Evolutionary conservation across 2,113 vertebrate genomes (phyloP).

Genomic region (Toxostoma redivivum): DNA sequence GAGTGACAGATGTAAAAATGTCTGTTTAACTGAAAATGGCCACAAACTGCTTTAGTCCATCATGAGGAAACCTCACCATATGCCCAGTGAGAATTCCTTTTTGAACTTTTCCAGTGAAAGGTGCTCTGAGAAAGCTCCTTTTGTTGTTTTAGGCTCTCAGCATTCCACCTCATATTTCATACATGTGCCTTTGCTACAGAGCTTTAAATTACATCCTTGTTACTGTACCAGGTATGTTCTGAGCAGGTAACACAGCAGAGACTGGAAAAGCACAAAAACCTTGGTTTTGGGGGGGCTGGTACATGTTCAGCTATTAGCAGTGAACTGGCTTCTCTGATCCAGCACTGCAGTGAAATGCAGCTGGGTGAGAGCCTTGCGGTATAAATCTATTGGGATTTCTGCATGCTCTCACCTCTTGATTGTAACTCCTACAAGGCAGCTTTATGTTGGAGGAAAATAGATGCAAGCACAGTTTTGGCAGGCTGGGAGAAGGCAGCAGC

Average conservation of each 20-base stretch:
- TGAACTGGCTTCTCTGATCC: background rate
- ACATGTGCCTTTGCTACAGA: background rate
- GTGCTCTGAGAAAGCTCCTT: background rate
- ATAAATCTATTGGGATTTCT: background rate
- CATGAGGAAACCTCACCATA: background rate
- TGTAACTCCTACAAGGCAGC: background rate
- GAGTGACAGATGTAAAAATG: background rate
- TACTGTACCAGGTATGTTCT: background rate
- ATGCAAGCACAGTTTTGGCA: background rate
- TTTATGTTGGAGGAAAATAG: background rate
- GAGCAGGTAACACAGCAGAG: background rate
- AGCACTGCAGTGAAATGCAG: background rate
- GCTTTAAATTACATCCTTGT: background rate
- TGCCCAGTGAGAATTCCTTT: background rate
- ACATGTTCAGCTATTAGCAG: rapidly evolving
- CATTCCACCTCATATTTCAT: background rate
- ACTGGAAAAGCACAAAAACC: background rate
- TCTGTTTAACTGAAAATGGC: background rate
- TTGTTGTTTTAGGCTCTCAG: background rate
- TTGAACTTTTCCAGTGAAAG: background rate
- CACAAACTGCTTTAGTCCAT: background rate
- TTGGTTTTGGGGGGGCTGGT: background rate
- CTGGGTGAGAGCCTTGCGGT: background rate
- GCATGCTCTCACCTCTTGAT: background rate
- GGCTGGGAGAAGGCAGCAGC: background rate